A percentile compares a stretch with the other conserved stretches of the same genome.
Evolutionary conservation across 2,113 vertebrate species (phyloP).

Genomic region (Guaruba guarouba): DNA sequence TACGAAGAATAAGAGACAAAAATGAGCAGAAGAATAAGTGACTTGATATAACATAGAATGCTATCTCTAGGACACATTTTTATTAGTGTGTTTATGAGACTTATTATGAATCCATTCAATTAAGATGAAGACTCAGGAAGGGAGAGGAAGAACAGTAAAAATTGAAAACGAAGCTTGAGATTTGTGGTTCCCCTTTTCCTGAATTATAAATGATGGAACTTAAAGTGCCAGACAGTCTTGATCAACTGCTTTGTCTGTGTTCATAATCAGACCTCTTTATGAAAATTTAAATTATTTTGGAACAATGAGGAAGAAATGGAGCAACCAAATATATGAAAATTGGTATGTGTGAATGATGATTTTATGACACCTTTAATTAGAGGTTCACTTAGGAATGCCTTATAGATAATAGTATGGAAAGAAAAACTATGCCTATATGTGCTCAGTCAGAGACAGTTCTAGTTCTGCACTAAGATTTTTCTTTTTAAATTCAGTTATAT

Average conservation of each 20-base stretch:
- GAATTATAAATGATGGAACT: conserved; percentile 16
- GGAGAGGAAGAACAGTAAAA: conserved; percentile 29
- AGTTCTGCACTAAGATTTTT: background rate
- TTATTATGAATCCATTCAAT: background rate
- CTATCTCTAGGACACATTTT: background rate
- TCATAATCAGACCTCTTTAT: background rate
- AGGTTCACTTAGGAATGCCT: background rate
- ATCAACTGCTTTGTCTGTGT: background rate
- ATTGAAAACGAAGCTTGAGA: conserved; percentile 20
- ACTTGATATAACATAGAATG: background rate
- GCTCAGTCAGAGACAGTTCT: background rate
- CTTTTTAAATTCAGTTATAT: background rate
- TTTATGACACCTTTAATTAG: conserved; percentile 5
- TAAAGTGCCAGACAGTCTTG: background rate
- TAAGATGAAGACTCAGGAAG: conserved; percentile 2
- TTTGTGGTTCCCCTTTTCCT: background rate
- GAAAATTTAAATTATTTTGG: conserved; percentile 12
- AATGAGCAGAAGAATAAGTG: background rate
- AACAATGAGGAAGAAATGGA: conserved; percentile 14
- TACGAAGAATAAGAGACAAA: background rate
- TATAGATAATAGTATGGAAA: background rate
- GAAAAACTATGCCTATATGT: background rate
- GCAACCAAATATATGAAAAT: background rate
- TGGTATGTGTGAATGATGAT: background rate
- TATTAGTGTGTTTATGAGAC: background rate